Percentiles rank a stretch among this genome's conserved stretches.
Conservation (phyloP, 2,113 vertebrate genomes). For the cat (Felis catus) region F.catus_Fca126_mat1.0 CM031417.1:92798501-92799000, state of each 20-base stretch:
- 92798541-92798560: neutral
- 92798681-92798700: neutral
- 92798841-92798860: neutral
- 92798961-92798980: neutral
- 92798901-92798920: neutral
- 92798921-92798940: neutral
- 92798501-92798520: slow-evolving; percentile 4
- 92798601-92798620: neutral
- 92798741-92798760: neutral
- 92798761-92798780: neutral
- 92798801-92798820: neutral
- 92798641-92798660: neutral
- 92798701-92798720: neutral
- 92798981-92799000: neutral
- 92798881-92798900: neutral
- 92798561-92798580: neutral
- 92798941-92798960: neutral
- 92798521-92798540: neutral
- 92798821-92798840: neutral
- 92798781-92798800: neutral
- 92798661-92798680: neutral
- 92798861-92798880: neutral
- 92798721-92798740: neutral
- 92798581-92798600: neutral
- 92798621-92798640: neutral